Base-by-base conservation (phyloP, 2,888 invertebrate genomes). In the Cheilosia scutellata region DNA sequence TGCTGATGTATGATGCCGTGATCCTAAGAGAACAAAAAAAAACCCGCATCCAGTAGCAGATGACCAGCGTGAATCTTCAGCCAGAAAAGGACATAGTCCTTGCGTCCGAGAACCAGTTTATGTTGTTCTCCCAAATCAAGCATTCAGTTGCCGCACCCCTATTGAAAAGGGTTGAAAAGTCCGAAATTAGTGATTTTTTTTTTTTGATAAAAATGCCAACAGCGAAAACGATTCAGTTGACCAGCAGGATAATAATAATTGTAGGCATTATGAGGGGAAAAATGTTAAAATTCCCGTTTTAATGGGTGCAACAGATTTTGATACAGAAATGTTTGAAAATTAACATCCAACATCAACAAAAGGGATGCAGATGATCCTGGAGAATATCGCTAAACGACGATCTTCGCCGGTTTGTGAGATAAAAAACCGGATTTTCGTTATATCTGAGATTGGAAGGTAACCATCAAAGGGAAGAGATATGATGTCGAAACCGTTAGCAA, bases 341-440 rank as follows among this genome's bases (percentile, higher is more conserved):
- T 58, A 83, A 72, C 86, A 86, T 86, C 86, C 86, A 86, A 77
- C 44, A 86, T 86, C 86, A 86, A 86, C 82, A 86, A 86, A 86
- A 86, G 82, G 86, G 86, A 86, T 86, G 82, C 82, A 53, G 53
- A 75, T 71, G 53, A 75, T 71, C 60, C 40, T 63, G 40, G 44
- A 57, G 79, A 68, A 49, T 76, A 68, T 70, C 70, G 68, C 70
- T 57, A 29, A 70, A 42, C 25, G 70, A 40, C 66, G 75, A 79
- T 75, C 72, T 51, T 29, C 13, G 51, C 57, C 53, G 65, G 75
- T 33, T 16, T 76, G 57, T 77, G 82, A 82, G 86, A 86, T 86
- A 82, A 72, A 86, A 86, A 86, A 86, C 82, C 76, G 82, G 86
- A 77, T 74, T 47, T 6, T 13, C 27, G 37, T 40, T 51, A 7